phyloP scores from a whole-genome alignment of 1,140 invertebrate genomes.

The Drosophila kepulauana region DNA sequence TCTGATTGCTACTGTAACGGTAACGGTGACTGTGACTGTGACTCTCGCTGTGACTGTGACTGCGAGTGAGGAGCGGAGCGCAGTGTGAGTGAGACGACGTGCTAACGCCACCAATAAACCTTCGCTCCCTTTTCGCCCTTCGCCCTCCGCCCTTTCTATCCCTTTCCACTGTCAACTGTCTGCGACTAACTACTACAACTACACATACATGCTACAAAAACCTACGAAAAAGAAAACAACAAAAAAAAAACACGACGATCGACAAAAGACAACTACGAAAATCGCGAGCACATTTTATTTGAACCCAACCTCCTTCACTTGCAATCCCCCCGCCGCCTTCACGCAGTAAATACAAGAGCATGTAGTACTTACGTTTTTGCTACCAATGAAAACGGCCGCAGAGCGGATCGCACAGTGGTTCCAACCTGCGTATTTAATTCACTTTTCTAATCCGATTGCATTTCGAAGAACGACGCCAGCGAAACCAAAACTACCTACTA shows the following conservation, averaged over 20 bases:
- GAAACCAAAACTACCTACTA: not conserved
- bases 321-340: not conserved
- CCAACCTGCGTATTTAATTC: not conserved
- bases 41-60: not conserved
- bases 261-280: constrained; percentile 74
- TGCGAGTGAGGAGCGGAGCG: not conserved
- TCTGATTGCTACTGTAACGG: constrained; percentile 7
- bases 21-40: constrained; percentile 11
- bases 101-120: not conserved
- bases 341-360: constrained; percentile 10
- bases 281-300: constrained; percentile 48
- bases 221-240: constrained; percentile 25
- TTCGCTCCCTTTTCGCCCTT: not conserved
- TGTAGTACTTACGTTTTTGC: constrained; percentile 48
- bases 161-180: constrained; percentile 22
- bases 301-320: constrained; percentile 39
- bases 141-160: not conserved
- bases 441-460: no score
- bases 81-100: constrained; percentile 32
- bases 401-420: constrained; percentile 42
- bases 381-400: constrained; percentile 40
- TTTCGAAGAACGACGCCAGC: no score
- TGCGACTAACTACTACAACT: constrained; percentile 46
- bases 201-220: constrained; percentile 28
- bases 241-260: constrained; percentile 62